phyloP scores from a whole-genome alignment of 2,888 invertebrate species.

The Saturnia pavonia region DNA sequence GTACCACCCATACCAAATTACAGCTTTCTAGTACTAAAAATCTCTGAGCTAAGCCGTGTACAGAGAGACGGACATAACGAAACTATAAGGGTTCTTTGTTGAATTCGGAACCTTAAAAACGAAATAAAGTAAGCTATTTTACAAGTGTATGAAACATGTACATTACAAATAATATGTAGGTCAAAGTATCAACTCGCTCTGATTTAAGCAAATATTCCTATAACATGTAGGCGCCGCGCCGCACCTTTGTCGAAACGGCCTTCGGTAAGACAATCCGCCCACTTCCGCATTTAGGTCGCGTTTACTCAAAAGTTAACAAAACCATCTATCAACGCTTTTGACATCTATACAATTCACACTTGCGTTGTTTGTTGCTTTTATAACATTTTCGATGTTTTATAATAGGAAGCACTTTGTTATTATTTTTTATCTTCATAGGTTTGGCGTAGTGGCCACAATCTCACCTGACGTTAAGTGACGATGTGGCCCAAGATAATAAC shows the following conservation, averaged over 20 bases:
- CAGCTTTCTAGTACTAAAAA: too few relatives aligned
- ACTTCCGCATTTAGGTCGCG: constrained; percentile 52
- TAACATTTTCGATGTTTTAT: neutral
- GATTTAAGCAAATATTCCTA: constrained; percentile 29
- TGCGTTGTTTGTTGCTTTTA: constrained; percentile 12
- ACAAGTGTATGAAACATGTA: neutral
- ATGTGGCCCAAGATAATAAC: too few relatives aligned
- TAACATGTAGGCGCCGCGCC: constrained; percentile 30
- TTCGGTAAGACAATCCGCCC: constrained; percentile 46
- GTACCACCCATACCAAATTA: too few relatives aligned
- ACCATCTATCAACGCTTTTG: constrained; percentile 57
- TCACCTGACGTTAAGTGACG: too few relatives aligned
- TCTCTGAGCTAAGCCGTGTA: too few relatives aligned
- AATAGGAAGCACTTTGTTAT: neutral
- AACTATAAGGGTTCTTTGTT: too few relatives aligned
- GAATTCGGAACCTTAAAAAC: too few relatives aligned
- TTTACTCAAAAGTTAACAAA: constrained; percentile 49
- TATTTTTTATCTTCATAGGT: too few relatives aligned
- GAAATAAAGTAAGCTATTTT: neutral
- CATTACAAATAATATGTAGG: constrained; percentile 14
- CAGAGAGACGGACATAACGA: too few relatives aligned
- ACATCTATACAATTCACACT: constrained; percentile 52
- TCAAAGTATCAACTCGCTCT: constrained; percentile 9
- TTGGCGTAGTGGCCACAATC: too few relatives aligned
- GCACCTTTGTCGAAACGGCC: constrained; percentile 38